These are phyloP conservation scores for Pitta sordida DNA, from an alignment of 2,113 vertebrate genomes.

Conservation along the genomic window DNA sequence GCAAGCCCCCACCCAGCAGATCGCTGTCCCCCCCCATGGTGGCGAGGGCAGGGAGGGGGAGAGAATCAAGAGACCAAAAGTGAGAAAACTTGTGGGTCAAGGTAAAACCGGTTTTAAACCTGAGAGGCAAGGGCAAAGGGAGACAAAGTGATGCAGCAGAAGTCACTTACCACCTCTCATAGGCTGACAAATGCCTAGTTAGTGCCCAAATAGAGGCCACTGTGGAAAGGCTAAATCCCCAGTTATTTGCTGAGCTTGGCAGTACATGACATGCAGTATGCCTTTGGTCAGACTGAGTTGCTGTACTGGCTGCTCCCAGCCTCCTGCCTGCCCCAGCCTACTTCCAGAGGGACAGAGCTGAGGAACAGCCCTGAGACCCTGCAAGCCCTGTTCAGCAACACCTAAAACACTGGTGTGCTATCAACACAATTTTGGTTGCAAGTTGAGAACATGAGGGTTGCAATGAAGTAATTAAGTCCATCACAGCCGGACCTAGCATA, in stretches of 20 bases:
- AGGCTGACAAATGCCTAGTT: background rate
- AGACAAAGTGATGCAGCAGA: background rate
- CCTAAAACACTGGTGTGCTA: background rate
- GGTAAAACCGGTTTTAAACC: background rate
- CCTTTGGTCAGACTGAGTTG: rapidly evolving
- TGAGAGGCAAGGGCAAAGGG: background rate
- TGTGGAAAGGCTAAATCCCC: background rate
- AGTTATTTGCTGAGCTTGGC: background rate
- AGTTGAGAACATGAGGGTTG: rapidly evolving
- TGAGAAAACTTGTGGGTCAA: background rate
- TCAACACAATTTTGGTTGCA: background rate
- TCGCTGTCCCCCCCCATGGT: background rate
- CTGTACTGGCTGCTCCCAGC: background rate
- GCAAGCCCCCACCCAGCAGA: background rate
- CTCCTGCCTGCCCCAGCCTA: background rate
- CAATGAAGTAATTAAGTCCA: background rate
- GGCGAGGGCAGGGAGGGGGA: background rate
- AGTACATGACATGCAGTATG: rapidly evolving
- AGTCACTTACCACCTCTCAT: background rate
- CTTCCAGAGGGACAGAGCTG: rapidly evolving
- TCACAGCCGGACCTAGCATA: background rate
- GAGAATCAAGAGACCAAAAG: background rate
- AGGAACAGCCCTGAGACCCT: background rate
- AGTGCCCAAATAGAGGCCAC: background rate
- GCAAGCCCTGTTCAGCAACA: background rate